Evolutionary conservation across 2,797 vertebrate genomes (phyloP), one percentile per base, ranked within the genome.

Genomic region (Lepus townsendii): DNA sequence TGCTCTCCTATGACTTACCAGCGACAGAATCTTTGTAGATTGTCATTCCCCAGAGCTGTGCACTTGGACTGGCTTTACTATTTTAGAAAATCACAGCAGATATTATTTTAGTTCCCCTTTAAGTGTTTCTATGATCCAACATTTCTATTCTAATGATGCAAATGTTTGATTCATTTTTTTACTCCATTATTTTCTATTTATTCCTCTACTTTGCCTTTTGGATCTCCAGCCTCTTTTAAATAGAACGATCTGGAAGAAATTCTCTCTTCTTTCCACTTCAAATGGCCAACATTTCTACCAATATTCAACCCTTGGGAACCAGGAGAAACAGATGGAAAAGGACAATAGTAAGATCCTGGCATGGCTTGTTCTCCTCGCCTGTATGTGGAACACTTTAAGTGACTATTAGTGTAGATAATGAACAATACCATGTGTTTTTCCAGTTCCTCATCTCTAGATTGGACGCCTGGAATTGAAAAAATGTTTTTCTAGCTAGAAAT

Each of bases 401-500:
- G 16, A 60, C 24, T 80, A 5, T 88, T 69, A 20, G 22, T 54
- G 47, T 2, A 71, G 57, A n/a, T 14, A 7, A 76, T 17, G 30
- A 50, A 76, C 22, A 63, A 3, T 32, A 11, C 30, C 42, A 73
- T 30, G 42, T n/a, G 9, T 62, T 83, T 83, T 77, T 35, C 13
- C 6, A 60, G 16, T 30, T 65, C 77, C 27, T 91, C 52, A 69
- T 93, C 85, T 87, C 38, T 47, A 94, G 62, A 90, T 32, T 63
- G 50, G 27, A 63, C 14, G 4, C 7, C 82, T 88, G 71, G 78
- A 91, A 75, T n/a, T 30, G 20, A 17, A 24, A 60, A 88, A 69
- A 9, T 50, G 24, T 69, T 85, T 95, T 86, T 77, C 63, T 42
- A 38, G 27, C 71, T 82, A 84, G 87, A 79, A 82, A 80, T 72